Conservation (phyloP, 2,797 vertebrate species). For the Meda fulgida region DNA sequence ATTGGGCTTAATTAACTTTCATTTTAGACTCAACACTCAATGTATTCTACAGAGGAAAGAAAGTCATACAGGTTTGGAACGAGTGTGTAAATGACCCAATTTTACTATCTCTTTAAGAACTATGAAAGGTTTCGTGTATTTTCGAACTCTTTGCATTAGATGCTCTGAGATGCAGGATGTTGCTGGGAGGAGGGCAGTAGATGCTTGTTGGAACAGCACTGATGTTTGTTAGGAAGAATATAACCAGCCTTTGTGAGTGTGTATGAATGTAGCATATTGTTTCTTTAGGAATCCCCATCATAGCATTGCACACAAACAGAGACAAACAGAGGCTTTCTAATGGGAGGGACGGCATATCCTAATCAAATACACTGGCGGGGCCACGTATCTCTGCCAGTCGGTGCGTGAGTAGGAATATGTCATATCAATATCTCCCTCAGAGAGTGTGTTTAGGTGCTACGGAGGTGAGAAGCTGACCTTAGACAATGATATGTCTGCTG, state of each 20-base stretch:
- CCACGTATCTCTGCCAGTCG: constrained; percentile 34
- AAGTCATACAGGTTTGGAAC: too few relatives aligned
- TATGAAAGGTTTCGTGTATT: too few relatives aligned
- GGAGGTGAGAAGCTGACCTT: constrained; percentile 32
- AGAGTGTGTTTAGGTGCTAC: constrained; percentile 43
- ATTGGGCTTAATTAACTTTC: neutral
- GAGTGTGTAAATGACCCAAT: too few relatives aligned
- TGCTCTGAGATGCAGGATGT: constrained; percentile 20
- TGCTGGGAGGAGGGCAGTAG: constrained; percentile 42
- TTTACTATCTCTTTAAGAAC: too few relatives aligned
- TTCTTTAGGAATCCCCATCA: constrained; percentile 53
- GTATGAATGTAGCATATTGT: constrained; percentile 59
- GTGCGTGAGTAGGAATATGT: constrained; percentile 28
- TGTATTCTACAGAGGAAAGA: too few relatives aligned
- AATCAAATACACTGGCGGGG: constrained; percentile 55
- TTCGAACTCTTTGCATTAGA: neutral
- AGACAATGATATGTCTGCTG: constrained; percentile 47
- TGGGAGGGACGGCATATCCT: constrained; percentile 50
- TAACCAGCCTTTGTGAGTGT: constrained; percentile 56
- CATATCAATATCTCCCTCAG: constrained; percentile 26
- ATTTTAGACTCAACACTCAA: neutral
- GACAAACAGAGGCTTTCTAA: constrained; percentile 50
- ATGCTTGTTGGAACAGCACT: constrained; percentile 47
- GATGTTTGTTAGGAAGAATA: constrained; percentile 59
- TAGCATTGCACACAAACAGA: constrained; percentile 42